Base-by-base conservation (phyloP, 2,113 vertebrate species). In the Silurus glanis region DNA sequence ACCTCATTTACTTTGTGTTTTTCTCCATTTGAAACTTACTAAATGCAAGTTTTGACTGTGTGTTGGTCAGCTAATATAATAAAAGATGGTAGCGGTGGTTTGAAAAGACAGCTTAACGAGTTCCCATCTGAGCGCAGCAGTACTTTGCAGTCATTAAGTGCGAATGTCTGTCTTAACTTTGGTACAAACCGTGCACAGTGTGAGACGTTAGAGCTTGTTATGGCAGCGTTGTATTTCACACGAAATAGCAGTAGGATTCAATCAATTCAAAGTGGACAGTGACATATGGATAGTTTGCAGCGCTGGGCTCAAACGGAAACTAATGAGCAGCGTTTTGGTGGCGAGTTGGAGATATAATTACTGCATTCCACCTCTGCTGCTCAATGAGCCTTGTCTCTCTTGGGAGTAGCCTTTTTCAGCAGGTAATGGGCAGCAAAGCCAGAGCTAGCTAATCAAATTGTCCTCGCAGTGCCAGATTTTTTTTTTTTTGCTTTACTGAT, bases 301-400 rank as follows among this genome's bases (percentile, higher is more conserved):
- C 89, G 72, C 66, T 78, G 74, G 85, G 84, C 91, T 88, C 89
- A 89, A 91, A 69, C 87, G 90, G 37, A 37, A 90, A 94, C 91
- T 94, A 94, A 95, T 95, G 93, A 92, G 91, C 91, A 94, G 91
- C 89, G 89, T 94, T 94, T 95, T 93, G 92, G 92, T 86, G 92
- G 89, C 90, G 91, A 91, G 92, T 87, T 90, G 91, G 91, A 92
- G 90, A 92, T 93, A 93, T 95, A 95, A 95, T 95, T 95, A 95
- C 94, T 83, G 89, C 93, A 92, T 91, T 87, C 91, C 92, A 93
- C 93, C 93, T 93, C 89, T 88, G 84, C 90, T 94, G 93, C 92
- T 95, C 93, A 95, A 94, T 94, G 94, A 94, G 93, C 92, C 92
- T 94, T 91, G 91, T 76, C 91, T 89, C 93, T 91, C 93, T 58